These are phyloP conservation scores for Diplodus sargus DNA, from an alignment of 2,797 vertebrate genomes.

Conservation along the genomic window DNA sequence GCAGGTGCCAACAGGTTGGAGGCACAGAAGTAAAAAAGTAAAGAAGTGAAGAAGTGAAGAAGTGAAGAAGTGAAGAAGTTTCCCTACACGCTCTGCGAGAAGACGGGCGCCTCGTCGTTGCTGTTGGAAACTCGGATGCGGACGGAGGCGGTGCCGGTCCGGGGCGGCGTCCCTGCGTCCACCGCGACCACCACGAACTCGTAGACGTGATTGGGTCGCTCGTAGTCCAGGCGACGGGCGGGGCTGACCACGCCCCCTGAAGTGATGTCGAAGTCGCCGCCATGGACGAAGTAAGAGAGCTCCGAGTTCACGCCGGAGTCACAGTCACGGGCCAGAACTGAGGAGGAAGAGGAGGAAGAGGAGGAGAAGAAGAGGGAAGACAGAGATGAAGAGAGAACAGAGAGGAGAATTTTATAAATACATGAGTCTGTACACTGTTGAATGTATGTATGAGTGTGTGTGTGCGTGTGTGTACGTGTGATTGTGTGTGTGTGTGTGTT, in stretches of 20 bases:
- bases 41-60: too few species aligned
- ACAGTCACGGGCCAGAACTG: slow-evolving; percentile 90
- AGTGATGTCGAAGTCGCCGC: slow-evolving; percentile 88
- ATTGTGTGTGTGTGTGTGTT: slow-evolving; percentile 8
- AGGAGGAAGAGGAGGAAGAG: not conserved
- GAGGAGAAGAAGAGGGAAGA: too few species aligned
- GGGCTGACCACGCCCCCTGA: slow-evolving; percentile 87
- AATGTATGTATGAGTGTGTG: slow-evolving; percentile 24
- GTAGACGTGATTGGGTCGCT: slow-evolving; percentile 90
- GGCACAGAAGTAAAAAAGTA: not conserved
- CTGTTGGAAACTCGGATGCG: slow-evolving; percentile 88
- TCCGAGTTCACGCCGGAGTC: slow-evolving; percentile 90
- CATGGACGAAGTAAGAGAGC: slow-evolving; percentile 88
- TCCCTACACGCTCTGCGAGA: slow-evolving; percentile 90
- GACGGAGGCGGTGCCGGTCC: slow-evolving; percentile 90
- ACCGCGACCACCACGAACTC: slow-evolving; percentile 92
- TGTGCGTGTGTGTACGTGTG: slow-evolving; percentile 13
- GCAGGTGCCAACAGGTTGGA: not conserved
- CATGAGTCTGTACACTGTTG: slow-evolving; percentile 12
- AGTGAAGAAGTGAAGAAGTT: too few species aligned
- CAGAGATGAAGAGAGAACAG: not conserved
- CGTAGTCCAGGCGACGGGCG: slow-evolving; percentile 88
- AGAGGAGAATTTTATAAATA: slow-evolving; percentile 14
- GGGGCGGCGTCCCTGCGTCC: slow-evolving; percentile 87
- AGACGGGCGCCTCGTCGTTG: slow-evolving; percentile 90